A percentile compares a stretch with the other conserved stretches of the same genome.
phyloP scores from a whole-genome alignment of 1,140 invertebrate species.

The Trichonephila clavipes region DNA sequence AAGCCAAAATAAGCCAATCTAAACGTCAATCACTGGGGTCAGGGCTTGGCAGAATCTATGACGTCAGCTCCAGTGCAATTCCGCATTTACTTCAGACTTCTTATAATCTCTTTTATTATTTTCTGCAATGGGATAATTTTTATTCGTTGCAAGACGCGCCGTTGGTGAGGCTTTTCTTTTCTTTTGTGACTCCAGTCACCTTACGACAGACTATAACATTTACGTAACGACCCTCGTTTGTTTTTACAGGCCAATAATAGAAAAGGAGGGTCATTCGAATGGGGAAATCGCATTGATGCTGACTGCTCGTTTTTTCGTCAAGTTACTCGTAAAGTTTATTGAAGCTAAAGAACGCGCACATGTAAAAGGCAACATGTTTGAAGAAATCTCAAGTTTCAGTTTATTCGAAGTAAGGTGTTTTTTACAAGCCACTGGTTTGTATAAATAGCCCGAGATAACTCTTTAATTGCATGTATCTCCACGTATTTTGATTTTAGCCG shows the following conservation, averaged over 20 bases:
- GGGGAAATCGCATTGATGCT: background rate
- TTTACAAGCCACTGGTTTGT: background rate
- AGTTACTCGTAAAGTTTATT: slow-evolving; percentile 1
- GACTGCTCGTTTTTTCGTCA: slow-evolving; percentile 1
- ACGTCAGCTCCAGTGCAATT: background rate
- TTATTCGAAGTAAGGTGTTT: background rate
- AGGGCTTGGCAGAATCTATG: background rate
- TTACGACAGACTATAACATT: slow-evolving; percentile 1
- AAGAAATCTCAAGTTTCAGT: background rate
- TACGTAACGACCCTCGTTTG: slow-evolving; percentile 20
- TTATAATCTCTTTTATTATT: background rate
- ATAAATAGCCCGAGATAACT: too few species aligned
- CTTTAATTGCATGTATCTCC: too few species aligned
- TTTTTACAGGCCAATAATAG: slow-evolving; percentile 35
- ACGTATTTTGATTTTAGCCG: too few species aligned
- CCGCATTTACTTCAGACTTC: background rate
- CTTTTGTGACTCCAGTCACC: background rate
- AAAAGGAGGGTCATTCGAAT: background rate
- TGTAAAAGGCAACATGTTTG: background rate
- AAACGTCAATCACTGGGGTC: slow-evolving; percentile 32
- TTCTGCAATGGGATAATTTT: background rate
- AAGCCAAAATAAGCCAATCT: slow-evolving; percentile 65
- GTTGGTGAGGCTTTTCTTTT: background rate
- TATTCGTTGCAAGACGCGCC: background rate
- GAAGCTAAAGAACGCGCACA: background rate